A percentile compares a stretch with the other conserved stretches of the same genome.
These are phyloP conservation scores for Cristatella mucedo DNA, from an alignment of 2,888 invertebrate species.

Conservation along the genomic window DNA sequence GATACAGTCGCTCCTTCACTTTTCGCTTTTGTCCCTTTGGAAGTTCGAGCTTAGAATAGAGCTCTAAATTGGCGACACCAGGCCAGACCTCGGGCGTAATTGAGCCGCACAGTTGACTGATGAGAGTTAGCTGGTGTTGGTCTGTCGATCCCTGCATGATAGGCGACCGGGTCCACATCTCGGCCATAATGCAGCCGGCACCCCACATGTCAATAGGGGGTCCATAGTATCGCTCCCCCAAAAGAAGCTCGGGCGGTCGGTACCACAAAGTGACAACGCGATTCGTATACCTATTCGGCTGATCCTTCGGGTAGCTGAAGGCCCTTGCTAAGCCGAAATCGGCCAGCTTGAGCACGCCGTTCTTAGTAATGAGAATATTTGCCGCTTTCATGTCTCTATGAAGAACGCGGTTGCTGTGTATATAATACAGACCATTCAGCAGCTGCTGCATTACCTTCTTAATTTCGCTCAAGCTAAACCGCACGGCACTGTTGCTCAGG, in stretches of 20 bases:
- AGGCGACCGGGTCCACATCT: constrained; percentile 84
- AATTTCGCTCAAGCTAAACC: constrained; percentile 87
- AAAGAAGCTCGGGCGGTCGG: constrained; percentile 42
- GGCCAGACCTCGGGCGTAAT: constrained; percentile 62
- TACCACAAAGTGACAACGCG: constrained; percentile 96
- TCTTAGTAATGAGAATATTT: constrained; percentile 88
- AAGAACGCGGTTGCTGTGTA: constrained; percentile 64
- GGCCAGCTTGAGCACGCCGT: constrained; percentile 68
- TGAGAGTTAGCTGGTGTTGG: constrained; percentile 81
- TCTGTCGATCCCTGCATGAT: constrained; percentile 70
- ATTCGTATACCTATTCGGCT: constrained; percentile 73
- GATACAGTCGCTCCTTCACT: constrained; percentile 47
- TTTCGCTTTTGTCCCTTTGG: constrained; percentile 31
- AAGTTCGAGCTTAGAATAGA: constrained; percentile 47
- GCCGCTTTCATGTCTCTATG: constrained; percentile 87
- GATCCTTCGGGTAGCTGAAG: constrained; percentile 66
- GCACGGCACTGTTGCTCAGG: constrained; percentile 80
- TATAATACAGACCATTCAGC: constrained; percentile 76
- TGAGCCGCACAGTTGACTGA: constrained; percentile 87
- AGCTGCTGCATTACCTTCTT: constrained; percentile 65
- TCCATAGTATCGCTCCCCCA: constrained; percentile 68
- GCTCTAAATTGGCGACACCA: constrained; percentile 69
- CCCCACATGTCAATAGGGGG: constrained; percentile 81
- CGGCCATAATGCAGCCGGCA: constrained; percentile 98
- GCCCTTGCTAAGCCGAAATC: constrained; percentile 94